A percentile compares a stretch with the other conserved stretches of the same genome.
These are phyloP conservation scores for Dendrolimus punctatus DNA, from an alignment of 1,140 invertebrate species.

Conservation along the genomic window DNA sequence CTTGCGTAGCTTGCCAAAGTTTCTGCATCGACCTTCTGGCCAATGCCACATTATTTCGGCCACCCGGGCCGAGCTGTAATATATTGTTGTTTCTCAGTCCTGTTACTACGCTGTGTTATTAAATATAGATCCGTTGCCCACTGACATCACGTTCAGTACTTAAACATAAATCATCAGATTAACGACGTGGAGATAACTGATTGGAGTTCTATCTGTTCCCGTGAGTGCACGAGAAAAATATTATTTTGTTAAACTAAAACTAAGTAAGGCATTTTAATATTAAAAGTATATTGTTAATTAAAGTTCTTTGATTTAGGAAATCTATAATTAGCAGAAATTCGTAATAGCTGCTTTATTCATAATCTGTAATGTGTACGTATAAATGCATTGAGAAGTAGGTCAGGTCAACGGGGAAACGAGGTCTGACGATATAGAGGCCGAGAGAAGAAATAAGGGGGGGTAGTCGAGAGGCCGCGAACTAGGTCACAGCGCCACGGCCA, in stretches of 20 bases:
- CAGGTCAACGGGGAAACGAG: constrained; percentile 42
- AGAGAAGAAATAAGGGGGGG: constrained; percentile 14
- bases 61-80: constrained; percentile 21
- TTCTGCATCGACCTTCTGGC: constrained; percentile 49
- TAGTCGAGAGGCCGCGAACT: constrained; percentile 27
- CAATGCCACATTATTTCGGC: constrained; percentile 54
- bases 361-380: too few relatives aligned
- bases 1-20: constrained; percentile 43
- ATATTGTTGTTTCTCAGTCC: constrained; percentile 5
- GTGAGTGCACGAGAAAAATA: too few relatives aligned
- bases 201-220: too few relatives aligned
- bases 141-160: too few relatives aligned
- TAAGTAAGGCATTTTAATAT: too few relatives aligned
- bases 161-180: too few relatives aligned
- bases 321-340: too few relatives aligned
- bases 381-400: constrained; percentile 62
- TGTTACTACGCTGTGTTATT: constrained; percentile 18
- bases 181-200: too few relatives aligned
- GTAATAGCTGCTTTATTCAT: too few relatives aligned
- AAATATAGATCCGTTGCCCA: constrained; percentile 1
- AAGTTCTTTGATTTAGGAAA: too few relatives aligned
- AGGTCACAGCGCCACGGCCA: constrained; percentile 64
- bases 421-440: constrained; percentile 5
- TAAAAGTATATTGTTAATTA: too few relatives aligned
- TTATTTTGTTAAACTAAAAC: too few relatives aligned